A percentile compares a stretch with the other conserved stretches of the same genome.
Conservation (phyloP, 1,140 invertebrate species). For the Macrocentrus cingulum region DNA sequence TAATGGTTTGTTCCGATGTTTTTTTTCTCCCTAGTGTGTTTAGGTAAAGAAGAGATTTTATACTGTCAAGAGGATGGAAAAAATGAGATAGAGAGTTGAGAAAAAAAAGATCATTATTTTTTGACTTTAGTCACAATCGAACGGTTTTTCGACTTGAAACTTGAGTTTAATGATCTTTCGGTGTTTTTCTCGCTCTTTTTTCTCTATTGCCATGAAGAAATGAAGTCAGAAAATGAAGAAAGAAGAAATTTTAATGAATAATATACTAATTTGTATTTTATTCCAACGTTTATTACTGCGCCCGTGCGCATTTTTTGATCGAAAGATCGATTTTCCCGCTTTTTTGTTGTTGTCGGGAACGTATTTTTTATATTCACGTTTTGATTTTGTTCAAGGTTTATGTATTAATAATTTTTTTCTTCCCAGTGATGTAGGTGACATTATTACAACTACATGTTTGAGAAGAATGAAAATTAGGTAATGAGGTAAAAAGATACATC, state of each 20-base stretch:
- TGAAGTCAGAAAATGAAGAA: background rate
- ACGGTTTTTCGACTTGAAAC: constrained; percentile 49
- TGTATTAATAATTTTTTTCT: background rate
- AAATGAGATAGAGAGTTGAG: constrained; percentile 24
- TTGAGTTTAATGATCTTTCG: background rate
- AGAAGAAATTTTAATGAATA: background rate
- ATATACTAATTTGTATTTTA: constrained; percentile 8
- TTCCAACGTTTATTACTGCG: too few species aligned
- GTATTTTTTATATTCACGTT: too few species aligned
- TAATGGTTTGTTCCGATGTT: constrained; percentile 32
- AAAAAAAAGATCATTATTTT: constrained; percentile 2
- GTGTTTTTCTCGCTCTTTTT: background rate
- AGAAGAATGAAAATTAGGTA: too few species aligned
- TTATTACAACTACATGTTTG: too few species aligned
- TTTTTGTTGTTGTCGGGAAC: background rate
- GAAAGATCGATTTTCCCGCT: background rate
- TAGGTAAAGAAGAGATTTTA: constrained; percentile 38
- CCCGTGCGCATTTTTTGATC: constrained; percentile 8
- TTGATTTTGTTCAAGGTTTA: background rate
- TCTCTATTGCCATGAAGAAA: background rate
- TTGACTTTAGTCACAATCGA: constrained; percentile 38
- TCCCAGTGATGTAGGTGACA: too few species aligned
- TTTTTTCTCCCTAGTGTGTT: constrained; percentile 46
- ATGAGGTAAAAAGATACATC: too few species aligned
- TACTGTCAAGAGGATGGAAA: background rate